Evolutionary conservation across 2,888 invertebrate genomes (phyloP), one percentile per base, ranked within the genome.

Genomic region (Cataglyphis cursor): DNA sequence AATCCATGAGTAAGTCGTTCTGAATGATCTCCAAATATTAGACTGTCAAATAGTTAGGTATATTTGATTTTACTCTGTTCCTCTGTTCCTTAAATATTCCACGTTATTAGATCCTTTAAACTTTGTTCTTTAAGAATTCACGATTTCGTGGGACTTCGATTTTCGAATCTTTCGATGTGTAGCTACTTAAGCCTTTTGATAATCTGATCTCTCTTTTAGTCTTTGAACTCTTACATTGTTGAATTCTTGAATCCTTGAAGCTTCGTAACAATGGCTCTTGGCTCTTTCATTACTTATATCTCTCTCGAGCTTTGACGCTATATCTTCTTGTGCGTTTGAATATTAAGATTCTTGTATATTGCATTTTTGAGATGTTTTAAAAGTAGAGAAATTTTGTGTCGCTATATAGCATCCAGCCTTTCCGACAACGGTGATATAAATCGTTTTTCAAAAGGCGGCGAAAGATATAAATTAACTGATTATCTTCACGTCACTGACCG

Each of bases 401-500:
- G n/a, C 65, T 65, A 51, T 57, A 41, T 21, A 10, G 28, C 15
- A 21, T 10, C 24, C 2, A 18, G 3, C 12, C 12, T 3, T 18
- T 38, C 12, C n/a, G 54, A 41, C 38, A 28, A 12, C 21, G 1
- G 1, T 12, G 21, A 18, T 48, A 51, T 44, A 21, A 12, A 65
- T 68, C 21, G 0, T 41, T 70, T 75, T 61, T 75, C 54, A 62
- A 54, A 73, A 59, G 24, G 28, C 38, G 81, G 41, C 70, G 54
- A 75, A 76, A 54, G 54, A 85, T 74, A 81, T 83, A 87, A 88
- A 88, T 89, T 83, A 83, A 62, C 44, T 51, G 75, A 84, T 59
- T 68, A 75, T 54, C 41, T 80, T 81, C 51, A 62, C 72, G 74
- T 83, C 57, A 81, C 35, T 38, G 59, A 65, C 51, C 38, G 41